phyloP scores from a whole-genome alignment of 2,797 vertebrate genomes.

The Crocodylus rhombifer region DNA sequence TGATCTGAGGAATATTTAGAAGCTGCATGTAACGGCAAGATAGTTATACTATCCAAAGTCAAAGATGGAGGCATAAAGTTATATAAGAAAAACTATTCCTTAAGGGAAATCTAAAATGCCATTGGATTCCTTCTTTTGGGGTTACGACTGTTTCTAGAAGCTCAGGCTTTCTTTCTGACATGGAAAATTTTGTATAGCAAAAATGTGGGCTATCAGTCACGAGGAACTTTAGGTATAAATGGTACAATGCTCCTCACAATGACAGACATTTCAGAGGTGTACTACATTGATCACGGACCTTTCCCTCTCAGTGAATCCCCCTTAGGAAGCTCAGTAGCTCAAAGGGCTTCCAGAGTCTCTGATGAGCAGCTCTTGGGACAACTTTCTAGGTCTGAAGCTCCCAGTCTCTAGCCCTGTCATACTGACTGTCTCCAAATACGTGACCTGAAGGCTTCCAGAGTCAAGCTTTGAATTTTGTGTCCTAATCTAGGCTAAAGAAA shows the following conservation, averaged over 20 bases:
- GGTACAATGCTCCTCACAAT: background rate
- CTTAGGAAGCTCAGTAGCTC: too few species aligned
- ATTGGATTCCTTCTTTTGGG: background rate
- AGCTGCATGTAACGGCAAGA: background rate
- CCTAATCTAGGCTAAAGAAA: background rate
- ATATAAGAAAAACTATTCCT: too few species aligned
- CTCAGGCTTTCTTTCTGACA: background rate
- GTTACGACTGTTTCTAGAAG: background rate
- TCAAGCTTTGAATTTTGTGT: background rate
- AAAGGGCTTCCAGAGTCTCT: background rate
- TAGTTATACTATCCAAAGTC: background rate
- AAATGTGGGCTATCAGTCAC: background rate
- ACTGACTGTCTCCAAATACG: too few species aligned
- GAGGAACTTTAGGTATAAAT: background rate
- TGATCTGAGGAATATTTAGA: background rate
- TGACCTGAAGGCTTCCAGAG: background rate
- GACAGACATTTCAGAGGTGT: background rate
- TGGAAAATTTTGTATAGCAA: background rate
- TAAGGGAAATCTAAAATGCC: background rate
- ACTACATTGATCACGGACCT: background rate
- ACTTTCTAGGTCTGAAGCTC: background rate
- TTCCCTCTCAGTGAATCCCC: too few species aligned
- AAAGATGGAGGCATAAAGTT: background rate
- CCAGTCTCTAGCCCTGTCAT: background rate
- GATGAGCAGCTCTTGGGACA: background rate